phyloP scores from a whole-genome alignment of 2,888 invertebrate genomes.

The Eugnorisma glareosa region DNA sequence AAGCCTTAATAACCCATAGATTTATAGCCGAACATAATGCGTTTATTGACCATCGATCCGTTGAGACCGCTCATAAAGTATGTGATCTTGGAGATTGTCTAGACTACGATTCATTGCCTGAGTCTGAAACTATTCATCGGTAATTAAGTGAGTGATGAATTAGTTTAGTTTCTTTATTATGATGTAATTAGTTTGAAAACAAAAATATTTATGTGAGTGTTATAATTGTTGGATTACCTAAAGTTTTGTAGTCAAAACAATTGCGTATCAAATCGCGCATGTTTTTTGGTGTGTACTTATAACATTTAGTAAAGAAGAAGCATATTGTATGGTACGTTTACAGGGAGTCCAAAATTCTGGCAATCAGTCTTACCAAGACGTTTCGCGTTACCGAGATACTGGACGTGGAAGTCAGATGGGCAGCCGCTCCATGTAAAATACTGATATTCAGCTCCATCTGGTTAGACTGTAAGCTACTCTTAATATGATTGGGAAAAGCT shows the following conservation, averaged over 20 bases:
- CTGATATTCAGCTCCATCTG: neutral
- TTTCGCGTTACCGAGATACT: neutral
- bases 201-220: neutral
- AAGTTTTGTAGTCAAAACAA: neutral
- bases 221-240: neutral
- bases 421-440: neutral
- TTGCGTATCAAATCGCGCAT: neutral
- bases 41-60: constrained; percentile 52
- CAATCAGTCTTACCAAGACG: neutral
- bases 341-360: neutral
- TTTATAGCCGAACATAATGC: constrained; percentile 53
- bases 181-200: constrained; percentile 7
- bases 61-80: constrained; percentile 57
- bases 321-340: neutral
- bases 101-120: constrained; percentile 42
- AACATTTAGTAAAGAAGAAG: neutral
- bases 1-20: constrained; percentile 31
- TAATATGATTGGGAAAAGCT: too few relatives aligned
- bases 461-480: neutral
- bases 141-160: constrained; percentile 42
- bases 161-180: constrained; percentile 2
- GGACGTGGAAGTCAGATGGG: neutral
- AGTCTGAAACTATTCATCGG: constrained; percentile 37
- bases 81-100: constrained; percentile 58
- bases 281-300: neutral